These are phyloP conservation scores for Bombus polaris DNA, from an alignment of 1,140 invertebrate species.

Conservation along the genomic window DNA sequence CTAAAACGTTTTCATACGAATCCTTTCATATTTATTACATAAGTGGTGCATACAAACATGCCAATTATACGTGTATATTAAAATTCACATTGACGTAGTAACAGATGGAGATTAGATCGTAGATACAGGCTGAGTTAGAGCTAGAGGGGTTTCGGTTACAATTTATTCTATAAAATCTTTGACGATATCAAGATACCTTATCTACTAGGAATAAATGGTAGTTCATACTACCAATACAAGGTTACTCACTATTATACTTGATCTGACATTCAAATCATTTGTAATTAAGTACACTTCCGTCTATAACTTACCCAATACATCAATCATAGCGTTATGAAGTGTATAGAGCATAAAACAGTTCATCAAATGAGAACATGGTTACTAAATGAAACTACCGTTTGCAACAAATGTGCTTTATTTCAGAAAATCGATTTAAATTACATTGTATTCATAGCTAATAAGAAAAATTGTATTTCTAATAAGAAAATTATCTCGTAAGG, in stretches of 20 bases:
- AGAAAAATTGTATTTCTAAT: no score
- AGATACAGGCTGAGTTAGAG: background rate
- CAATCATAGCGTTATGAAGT: background rate
- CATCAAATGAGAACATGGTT: background rate
- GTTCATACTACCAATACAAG: background rate
- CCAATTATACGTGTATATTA: background rate
- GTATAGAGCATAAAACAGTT: background rate
- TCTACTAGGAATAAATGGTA: background rate
- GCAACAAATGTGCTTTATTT: background rate
- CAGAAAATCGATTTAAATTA: background rate
- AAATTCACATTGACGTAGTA: background rate
- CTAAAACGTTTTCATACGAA: no score
- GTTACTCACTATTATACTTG: background rate
- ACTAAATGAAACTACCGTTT: background rate
- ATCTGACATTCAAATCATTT: background rate
- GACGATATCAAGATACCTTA: background rate
- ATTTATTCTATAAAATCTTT: background rate
- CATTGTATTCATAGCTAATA: background rate
- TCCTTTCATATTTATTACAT: background rate
- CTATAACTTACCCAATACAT: background rate
- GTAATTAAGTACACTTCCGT: background rate
- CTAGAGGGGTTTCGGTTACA: background rate
- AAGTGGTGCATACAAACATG: background rate
- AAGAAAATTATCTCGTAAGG: no score
- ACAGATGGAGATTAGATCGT: background rate